Evolutionary conservation across 2,113 vertebrate species (phyloP), one percentile per base, ranked within the genome.

Genomic region (Leptodactylus fuscus): DNA sequence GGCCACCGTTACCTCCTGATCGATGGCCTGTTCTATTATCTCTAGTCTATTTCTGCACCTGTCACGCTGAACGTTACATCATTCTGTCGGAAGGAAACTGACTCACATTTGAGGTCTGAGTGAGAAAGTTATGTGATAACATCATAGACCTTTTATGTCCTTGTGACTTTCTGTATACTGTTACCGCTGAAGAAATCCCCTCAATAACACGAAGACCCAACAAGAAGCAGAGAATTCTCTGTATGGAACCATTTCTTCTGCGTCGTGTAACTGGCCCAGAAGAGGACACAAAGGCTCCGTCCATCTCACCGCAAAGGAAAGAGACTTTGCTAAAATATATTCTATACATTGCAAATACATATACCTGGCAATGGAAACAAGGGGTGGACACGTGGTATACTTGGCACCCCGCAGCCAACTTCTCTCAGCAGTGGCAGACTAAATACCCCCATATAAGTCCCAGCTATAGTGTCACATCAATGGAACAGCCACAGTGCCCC

Each of bases 51-150:
- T 51, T 55, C 29, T 36, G 49, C 75, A 77, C 48, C 75, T 78
- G 48, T 78, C 75, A 78, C 9, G 20, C 18, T 12, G 75, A 55
- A 10, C 71, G 76, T 76, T 75, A 83, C 82, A 44, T 62, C 70
- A 83, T 83, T 36, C 51, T 4, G 36, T 62, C 12, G 71, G 82
- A 73, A 83, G 82, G 82, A 83, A 83, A 48, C 53, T 83, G 81
- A 83, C 81, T 83, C 81, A 76, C 53, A 24, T 34, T 60, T 83
- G 82, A 83, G 82, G 82, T 76, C 49, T 46, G 38, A 3, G 53
- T 62, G 71, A 83, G 71, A 83, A 75, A 55, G 70, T 41, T 82
- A 74, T 34, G 53, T 29, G 71, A 34, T 83, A 22, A 22, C 34
- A 73, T 83, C 81, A 74, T 44, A 55, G 20, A 44, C 82, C 38